These are phyloP conservation scores for Eubasilissa regina DNA, from an alignment of 1,140 invertebrate species.

Conservation along the genomic window DNA sequence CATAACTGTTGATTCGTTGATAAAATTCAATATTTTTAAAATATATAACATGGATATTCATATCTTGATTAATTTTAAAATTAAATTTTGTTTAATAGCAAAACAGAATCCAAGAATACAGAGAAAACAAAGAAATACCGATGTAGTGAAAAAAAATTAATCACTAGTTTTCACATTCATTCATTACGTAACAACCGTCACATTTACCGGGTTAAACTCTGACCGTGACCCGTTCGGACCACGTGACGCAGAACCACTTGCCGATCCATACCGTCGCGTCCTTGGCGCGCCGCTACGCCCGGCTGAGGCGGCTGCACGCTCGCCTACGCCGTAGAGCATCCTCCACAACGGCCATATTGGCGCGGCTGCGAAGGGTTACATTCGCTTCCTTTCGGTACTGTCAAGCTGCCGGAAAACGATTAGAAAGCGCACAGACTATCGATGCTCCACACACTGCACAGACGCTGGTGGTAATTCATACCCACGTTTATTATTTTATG, in stretches of 20 bases:
- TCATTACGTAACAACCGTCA: neutral
- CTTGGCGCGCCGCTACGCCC: constrained; percentile 18
- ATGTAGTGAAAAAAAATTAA: too few relatives aligned
- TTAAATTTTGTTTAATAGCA: too few relatives aligned
- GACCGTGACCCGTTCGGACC: constrained; percentile 39
- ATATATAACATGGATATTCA: too few relatives aligned
- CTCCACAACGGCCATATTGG: neutral
- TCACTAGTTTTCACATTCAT: too few relatives aligned
- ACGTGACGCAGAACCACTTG: constrained; percentile 35
- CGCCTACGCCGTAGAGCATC: neutral
- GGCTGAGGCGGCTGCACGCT: neutral
- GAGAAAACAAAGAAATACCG: too few relatives aligned
- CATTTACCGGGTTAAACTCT: constrained; percentile 11
- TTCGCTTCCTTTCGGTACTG: too few relatives aligned
- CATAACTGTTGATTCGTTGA: too few relatives aligned
- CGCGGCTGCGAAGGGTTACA: neutral
- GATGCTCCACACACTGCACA: neutral
- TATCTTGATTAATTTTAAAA: too few relatives aligned
- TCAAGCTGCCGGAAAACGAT: too few relatives aligned
- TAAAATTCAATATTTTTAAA: too few relatives aligned
- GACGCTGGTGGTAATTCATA: neutral
- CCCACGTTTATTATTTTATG: too few relatives aligned
- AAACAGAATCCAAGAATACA: too few relatives aligned
- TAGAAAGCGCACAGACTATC: constrained; percentile 1
- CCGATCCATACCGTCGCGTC: constrained; percentile 30